phyloP scores from a whole-genome alignment of 2,888 invertebrate species.

The Plagiodera versicolora region DNA sequence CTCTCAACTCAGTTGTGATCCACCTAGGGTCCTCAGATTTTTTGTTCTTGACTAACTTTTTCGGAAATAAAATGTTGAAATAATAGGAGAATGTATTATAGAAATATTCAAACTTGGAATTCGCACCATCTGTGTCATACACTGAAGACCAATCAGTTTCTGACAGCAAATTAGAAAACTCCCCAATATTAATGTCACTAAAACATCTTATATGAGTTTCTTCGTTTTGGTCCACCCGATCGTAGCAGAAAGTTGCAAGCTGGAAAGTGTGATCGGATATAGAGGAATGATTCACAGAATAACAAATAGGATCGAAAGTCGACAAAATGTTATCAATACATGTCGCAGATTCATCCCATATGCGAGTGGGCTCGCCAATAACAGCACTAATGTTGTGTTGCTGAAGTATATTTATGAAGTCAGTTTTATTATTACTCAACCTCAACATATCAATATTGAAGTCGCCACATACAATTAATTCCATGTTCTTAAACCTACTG shows the following conservation, averaged over 20 bases:
- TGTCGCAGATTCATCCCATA: no score
- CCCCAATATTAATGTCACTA: neutral
- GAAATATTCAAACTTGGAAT: slow-evolving; percentile 3
- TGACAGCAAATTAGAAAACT: no score
- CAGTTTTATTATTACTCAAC: neutral
- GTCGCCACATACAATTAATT: neutral
- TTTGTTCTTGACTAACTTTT: neutral
- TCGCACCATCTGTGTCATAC: neutral
- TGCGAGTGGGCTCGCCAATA: no score
- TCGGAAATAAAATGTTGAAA: slow-evolving; percentile 3
- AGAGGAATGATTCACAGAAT: no score
- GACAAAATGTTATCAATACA: no score
- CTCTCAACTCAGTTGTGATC: slow-evolving; percentile 1
- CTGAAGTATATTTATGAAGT: neutral
- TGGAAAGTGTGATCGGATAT: no score
- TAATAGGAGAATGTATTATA: neutral
- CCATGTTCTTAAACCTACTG: neutral
- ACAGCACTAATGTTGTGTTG: no score
- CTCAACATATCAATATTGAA: neutral
- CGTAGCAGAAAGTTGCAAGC: neutral
- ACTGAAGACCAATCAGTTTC: slow-evolving; percentile 4
- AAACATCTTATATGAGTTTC: neutral
- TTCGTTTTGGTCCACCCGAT: neutral
- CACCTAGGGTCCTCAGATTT: neutral
- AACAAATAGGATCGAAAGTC: no score